Base-by-base conservation (phyloP, 2,113 vertebrate genomes). In the Perca fluviatilis region DNA sequence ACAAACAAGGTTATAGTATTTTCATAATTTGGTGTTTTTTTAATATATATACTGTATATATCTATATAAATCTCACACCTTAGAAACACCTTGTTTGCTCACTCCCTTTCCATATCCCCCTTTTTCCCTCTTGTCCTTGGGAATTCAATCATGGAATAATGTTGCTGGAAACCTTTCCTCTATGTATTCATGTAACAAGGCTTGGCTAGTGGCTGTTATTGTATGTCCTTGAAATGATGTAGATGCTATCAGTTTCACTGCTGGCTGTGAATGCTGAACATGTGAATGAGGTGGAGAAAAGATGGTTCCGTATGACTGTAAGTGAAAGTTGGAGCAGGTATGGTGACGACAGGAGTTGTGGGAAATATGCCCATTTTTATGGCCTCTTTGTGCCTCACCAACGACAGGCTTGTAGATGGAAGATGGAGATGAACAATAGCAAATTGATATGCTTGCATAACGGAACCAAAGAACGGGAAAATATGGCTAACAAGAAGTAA, bases 191-290 rank as follows among this genome's bases (percentile, higher is more conserved):
- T 86, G 86, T 84, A 84, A 84, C 67, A 86, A 76, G 87, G 80
- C 85, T 86, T n/a, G 85, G 88, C 84, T 85, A 81, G 74, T 89
- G 88, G 71, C 25, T 90, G 89, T 89, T 91, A 89, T 89, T 93
- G 87, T 84, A 83, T 89, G 92, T 88, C 93, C 92, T 93, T 93
- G 92, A 92, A 89, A 92, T 89, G 86, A 92, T 92, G 77, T 87
- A 86, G 90, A 93, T 91, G 72, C 85, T 91, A 93, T 92, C 90
- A 74, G 77, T 90, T 91, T 90, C 89, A 87, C 73, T 77, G 70
- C 70, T 43, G 80, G 79, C 79, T 86, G 71, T 82, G 78, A 89
- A 92, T 83, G 76, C 49, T 83, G 81, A 89, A 88, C 53, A 61
- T 66, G 70, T 66, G 86, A 89, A 80, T 73, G 74, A 74, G 71